Conservation (phyloP, 2,888 invertebrate species). For the Adelognathus sp. region DNA sequence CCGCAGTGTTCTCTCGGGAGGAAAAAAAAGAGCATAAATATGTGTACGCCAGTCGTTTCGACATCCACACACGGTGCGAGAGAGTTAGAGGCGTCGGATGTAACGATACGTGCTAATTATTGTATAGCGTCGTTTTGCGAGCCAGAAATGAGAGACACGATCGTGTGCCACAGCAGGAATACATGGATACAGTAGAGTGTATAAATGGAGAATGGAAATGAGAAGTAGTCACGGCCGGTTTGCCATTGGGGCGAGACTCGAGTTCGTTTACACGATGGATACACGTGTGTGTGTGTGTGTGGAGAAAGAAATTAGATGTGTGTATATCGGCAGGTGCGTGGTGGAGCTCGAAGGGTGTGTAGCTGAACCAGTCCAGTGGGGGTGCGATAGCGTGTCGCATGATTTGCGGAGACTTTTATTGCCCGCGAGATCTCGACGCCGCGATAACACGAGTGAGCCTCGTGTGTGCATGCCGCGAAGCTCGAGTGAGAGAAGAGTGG, state of each 20-base stretch:
- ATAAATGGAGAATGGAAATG: slow-evolving; percentile 9
- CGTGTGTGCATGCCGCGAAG: background rate
- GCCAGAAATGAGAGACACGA: slow-evolving; percentile 25
- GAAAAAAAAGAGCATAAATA: background rate
- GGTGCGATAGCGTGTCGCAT: slow-evolving; percentile 76
- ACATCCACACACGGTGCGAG: background rate
- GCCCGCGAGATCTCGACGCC: slow-evolving; percentile 65
- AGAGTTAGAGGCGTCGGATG: slow-evolving; percentile 34
- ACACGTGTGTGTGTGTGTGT: background rate
- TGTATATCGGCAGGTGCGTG: slow-evolving; percentile 20
- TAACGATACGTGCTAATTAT: slow-evolving; percentile 52
- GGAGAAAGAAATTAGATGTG: slow-evolving; percentile 22
- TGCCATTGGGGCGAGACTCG: slow-evolving; percentile 24
- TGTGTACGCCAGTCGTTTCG: background rate
- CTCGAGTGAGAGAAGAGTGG: slow-evolving; percentile 14
- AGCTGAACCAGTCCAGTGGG: slow-evolving; percentile 20
- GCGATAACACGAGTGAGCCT: slow-evolving; percentile 54
- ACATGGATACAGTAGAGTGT: background rate
- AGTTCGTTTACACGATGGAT: background rate
- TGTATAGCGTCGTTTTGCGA: slow-evolving; percentile 25
- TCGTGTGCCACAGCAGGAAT: background rate
- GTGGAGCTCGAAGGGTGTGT: slow-evolving; percentile 42
- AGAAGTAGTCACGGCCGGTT: slow-evolving; percentile 42
- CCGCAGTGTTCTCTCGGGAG: background rate
- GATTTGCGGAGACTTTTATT: slow-evolving; percentile 78